These are phyloP conservation scores for Charanyca ferruginea DNA, from an alignment of 2,888 invertebrate genomes.

Conservation along the genomic window DNA sequence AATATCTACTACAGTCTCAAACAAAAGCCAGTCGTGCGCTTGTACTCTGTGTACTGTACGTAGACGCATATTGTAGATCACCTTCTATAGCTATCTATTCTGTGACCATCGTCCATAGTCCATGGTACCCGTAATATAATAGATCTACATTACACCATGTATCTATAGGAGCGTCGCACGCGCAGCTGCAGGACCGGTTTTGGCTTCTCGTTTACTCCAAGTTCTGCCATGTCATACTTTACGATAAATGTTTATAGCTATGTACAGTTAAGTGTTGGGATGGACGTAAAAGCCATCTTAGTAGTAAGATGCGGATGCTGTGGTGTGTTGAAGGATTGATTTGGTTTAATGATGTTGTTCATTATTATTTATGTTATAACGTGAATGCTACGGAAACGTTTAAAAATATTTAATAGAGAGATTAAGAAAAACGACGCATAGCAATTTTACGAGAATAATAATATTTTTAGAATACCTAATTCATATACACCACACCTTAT, in stretches of 20 bases:
- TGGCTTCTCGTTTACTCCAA: conserved; percentile 81
- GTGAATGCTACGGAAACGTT: background rate
- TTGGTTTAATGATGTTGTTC: conserved; percentile 21
- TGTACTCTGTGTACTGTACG: background rate
- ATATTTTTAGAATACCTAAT: conserved; percentile 19
- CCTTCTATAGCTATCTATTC: background rate
- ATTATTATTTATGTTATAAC: conserved; percentile 28
- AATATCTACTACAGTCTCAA: too few species aligned
- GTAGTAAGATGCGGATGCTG: conserved; percentile 43
- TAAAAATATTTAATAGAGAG: background rate
- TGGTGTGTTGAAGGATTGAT: conserved; percentile 36
- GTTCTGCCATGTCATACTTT: conserved; percentile 75
- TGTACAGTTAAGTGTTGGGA: conserved; percentile 57
- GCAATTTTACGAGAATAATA: too few species aligned
- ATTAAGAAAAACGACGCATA: conserved; percentile 10
- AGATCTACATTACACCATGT: conserved; percentile 65
- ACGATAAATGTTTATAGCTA: conserved; percentile 61
- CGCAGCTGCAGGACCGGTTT: conserved; percentile 90
- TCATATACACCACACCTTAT: background rate
- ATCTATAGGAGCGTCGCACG: conserved; percentile 74
- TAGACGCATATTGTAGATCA: background rate
- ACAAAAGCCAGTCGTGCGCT: background rate
- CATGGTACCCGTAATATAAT: conserved; percentile 52
- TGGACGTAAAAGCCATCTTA: conserved; percentile 47
- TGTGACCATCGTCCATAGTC: conserved; percentile 23